phyloP scores from a whole-genome alignment of 37 sponge, comb jelly and placozoan species.

The Geodia barretti region DNA sequence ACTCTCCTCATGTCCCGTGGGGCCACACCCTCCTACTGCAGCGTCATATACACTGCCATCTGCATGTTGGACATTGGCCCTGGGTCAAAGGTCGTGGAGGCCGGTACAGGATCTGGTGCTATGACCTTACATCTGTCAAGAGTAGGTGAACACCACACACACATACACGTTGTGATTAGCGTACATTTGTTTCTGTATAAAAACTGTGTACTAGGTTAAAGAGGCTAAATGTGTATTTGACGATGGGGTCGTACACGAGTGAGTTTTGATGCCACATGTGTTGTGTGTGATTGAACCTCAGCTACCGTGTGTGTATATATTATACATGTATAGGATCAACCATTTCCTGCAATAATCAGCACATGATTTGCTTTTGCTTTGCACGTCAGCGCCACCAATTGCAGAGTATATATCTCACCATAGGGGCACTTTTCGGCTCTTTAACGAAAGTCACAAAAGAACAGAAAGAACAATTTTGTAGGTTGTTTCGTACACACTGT shows the following conservation, averaged over 20 bases:
- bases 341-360: too few species aligned
- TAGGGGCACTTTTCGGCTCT: too few species aligned
- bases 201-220: not conserved
- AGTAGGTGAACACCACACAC: constrained; percentile 45
- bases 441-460: too few species aligned
- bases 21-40: constrained; percentile 63
- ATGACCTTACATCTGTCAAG: constrained; percentile 76
- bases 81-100: constrained; percentile 64
- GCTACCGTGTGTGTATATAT: too few species aligned
- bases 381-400: too few species aligned
- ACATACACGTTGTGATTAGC: not conserved
- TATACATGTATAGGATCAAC: too few species aligned
- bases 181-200: not conserved
- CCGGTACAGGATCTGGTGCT: constrained; percentile 74
- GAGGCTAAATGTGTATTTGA: not conserved
- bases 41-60: constrained; percentile 43
- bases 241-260: not conserved
- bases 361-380: too few species aligned
- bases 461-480: too few species aligned
- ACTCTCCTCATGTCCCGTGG: constrained; percentile 53
- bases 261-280: not conserved
- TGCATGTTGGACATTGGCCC: constrained; percentile 52
- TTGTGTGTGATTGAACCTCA: not conserved
- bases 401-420: too few species aligned
- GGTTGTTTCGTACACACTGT: too few species aligned